Evolutionary conservation across 1,140 invertebrate genomes (phyloP).

Genomic region (Amyelois transitella): DNA sequence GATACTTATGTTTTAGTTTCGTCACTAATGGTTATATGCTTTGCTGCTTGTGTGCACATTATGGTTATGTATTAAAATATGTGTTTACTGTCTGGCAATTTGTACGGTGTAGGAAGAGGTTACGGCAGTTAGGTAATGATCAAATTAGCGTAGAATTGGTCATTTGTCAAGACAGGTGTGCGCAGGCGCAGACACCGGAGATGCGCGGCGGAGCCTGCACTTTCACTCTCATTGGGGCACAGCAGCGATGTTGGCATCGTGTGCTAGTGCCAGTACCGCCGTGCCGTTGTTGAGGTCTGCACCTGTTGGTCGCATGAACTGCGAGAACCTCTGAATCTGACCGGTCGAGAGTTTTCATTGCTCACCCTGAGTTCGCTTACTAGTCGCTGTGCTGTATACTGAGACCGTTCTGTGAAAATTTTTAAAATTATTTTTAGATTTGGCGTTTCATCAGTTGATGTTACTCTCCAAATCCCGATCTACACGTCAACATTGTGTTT

Average conservation of each 20-base stretch:
- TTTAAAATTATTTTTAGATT: constrained; percentile 44
- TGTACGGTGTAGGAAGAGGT: constrained; percentile 21
- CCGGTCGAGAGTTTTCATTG: constrained; percentile 42
- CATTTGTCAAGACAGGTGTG: constrained; percentile 44
- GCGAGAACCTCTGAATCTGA: constrained; percentile 16
- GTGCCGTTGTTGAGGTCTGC: constrained; percentile 51
- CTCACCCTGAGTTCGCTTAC: constrained; percentile 33
- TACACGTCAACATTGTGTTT: constrained; percentile 6
- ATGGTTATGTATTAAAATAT: no score
- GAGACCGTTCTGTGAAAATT: constrained; percentile 51
- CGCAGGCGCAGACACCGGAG: constrained; percentile 37
- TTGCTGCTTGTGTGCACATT: no score
- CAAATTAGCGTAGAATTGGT: constrained; percentile 31
- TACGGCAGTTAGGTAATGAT: constrained; percentile 33
- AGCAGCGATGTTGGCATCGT: constrained; percentile 32
- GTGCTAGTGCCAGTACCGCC: constrained; percentile 55
- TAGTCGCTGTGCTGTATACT: constrained; percentile 47
- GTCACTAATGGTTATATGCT: background rate
- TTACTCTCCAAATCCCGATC: constrained; percentile 16
- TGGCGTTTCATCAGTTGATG: constrained; percentile 29
- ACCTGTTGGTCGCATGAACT: constrained; percentile 28
- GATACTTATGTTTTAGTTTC: background rate
- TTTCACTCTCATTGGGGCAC: constrained; percentile 65
- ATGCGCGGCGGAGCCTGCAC: constrained; percentile 48
- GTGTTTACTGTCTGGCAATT: background rate